Percentiles rank a stretch among this genome's conserved stretches.
These are phyloP conservation scores for Cyrtodaria siliqua DNA, from an alignment of 2,888 invertebrate species.

Conservation along the genomic window DNA sequence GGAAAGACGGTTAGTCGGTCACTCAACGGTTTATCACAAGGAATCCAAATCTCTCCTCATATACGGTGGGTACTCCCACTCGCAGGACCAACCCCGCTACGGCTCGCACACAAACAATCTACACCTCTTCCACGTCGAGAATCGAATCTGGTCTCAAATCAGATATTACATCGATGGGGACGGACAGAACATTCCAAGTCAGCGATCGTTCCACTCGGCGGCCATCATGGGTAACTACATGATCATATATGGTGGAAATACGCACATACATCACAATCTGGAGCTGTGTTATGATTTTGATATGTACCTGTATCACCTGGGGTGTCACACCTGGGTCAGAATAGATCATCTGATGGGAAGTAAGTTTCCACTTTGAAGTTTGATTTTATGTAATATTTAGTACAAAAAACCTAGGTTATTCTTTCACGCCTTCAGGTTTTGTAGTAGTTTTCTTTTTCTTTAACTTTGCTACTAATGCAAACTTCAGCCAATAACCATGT, in stretches of 20 bases:
- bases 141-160: conserved; percentile 91
- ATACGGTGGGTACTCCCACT: conserved; percentile 95
- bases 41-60: conserved; percentile 94
- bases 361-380: conserved; percentile 51
- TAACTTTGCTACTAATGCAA: too few species aligned
- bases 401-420: too few species aligned
- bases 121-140: conserved; percentile 95
- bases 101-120: conserved; percentile 96
- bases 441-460: too few species aligned
- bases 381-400: too few species aligned
- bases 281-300: conserved; percentile 98
- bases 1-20: conserved; percentile 95
- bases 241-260: conserved; percentile 97
- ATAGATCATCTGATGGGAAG: conserved; percentile 40
- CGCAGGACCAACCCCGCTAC: conserved; percentile 86
- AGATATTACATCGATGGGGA: conserved; percentile 53
- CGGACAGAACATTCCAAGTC: conserved; percentile 77
- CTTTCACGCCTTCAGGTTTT: too few species aligned
- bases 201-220: conserved; percentile 94
- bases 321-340: conserved; percentile 89
- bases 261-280: conserved; percentile 94
- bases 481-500: too few species aligned
- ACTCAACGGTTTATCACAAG: conserved; percentile 94
- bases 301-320: conserved; percentile 97
- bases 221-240: conserved; percentile 92